Evolutionary conservation across 2,797 vertebrate species (phyloP), one percentile per base, ranked within the genome.

Genomic region (Meriones psammophilus): DNA sequence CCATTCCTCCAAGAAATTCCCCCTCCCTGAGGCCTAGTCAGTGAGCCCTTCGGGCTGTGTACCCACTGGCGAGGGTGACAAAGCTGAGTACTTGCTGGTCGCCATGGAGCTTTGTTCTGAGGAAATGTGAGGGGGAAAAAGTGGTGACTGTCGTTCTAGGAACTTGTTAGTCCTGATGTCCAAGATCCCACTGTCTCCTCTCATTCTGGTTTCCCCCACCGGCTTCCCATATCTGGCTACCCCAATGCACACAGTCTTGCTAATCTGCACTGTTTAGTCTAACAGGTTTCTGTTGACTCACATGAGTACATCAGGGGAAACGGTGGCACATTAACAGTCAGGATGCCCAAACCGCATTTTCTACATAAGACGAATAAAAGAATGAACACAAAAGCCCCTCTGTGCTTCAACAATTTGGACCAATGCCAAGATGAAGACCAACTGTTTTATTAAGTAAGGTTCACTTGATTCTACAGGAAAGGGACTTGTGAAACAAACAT

Each of bases 211-310:
- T 46, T 89, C 15, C 28, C 24, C 39, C 54, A 33, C 5, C 0
- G 9, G 20, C 14, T 18, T 42, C 50, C 13, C 20, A 7, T 46
- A 39, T 66, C 64, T 36, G 74, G 36, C 85, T n/a, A 28, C 8
- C 58, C 54, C 36, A 77, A 46, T 28, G 42, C n/a, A 79, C 22
- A 15, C 30, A 46, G 39, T 42, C 60, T 93, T 90, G 28, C 92
- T 89, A 91, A 39, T 88, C 68, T 64, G 28, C 71, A 90, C 81
- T 91, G 77, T 73, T 93, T 88, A 83, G 85, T 91, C 77, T 90
- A 87, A 94, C 90, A 80, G 42, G 68, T 80, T 95, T 95, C 86
- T 94, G 92, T 86, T 91, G 96, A 95, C 42, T 86, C 92, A 92
- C 58, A 60, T 30, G 73, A 84, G 68, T 20, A 60, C 18, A 64